Conservation (phyloP, 2,888 invertebrate genomes). For the Sceliomorpha sp. region DNA sequence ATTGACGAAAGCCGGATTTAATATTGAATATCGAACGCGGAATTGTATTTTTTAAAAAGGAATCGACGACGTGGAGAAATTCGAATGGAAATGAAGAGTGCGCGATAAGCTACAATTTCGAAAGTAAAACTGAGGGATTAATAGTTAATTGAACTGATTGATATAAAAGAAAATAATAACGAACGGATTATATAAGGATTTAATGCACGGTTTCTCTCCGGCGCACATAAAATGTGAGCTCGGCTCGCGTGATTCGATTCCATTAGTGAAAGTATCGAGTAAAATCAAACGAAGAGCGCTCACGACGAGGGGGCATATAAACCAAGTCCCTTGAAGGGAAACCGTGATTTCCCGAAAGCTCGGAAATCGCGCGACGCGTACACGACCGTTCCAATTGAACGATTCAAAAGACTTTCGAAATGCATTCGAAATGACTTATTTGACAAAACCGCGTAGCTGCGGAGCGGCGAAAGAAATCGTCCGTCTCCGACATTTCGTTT, state of each 20-base stretch:
- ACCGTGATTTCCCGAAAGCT: constrained; percentile 21
- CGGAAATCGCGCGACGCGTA: constrained; percentile 14
- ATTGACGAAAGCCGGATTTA: too few relatives aligned
- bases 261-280: constrained; percentile 45
- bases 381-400: constrained; percentile 4
- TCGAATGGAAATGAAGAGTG: too few relatives aligned
- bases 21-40: too few relatives aligned
- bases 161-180: constrained; percentile 16
- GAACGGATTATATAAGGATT: neutral
- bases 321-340: constrained; percentile 36
- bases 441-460: too few relatives aligned
- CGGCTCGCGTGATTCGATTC: constrained; percentile 34
- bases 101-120: too few relatives aligned
- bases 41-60: too few relatives aligned
- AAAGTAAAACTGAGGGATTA: too few relatives aligned
- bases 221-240: constrained; percentile 10
- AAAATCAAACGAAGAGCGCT: constrained; percentile 18
- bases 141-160: constrained; percentile 17
- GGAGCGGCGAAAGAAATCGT: too few relatives aligned
- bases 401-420: too few relatives aligned
- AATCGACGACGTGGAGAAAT: too few relatives aligned
- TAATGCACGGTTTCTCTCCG: constrained; percentile 10
- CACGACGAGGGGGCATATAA: constrained; percentile 1
- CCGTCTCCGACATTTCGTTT: too few relatives aligned
- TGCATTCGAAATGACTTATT: too few relatives aligned